Conservation (phyloP, 92 coral and sea anemone species). For the Palythoa heliodiscus region DNA sequence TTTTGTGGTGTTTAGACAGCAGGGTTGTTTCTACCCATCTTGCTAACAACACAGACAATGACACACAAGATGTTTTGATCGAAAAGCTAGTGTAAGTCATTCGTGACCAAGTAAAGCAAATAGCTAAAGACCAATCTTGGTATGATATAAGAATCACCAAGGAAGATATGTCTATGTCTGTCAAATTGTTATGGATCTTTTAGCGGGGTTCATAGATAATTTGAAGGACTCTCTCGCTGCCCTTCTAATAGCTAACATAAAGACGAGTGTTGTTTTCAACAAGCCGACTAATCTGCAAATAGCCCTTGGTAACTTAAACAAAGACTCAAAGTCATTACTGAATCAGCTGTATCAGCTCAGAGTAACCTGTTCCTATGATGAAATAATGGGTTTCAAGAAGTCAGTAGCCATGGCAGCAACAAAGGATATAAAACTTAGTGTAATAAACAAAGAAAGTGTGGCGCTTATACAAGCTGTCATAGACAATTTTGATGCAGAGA, state of each 20-base stretch:
- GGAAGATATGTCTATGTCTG: conserved; percentile 47
- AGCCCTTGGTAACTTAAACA: conserved; percentile 54
- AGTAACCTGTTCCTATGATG: conserved; percentile 74
- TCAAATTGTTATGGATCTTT: conserved; percentile 58
- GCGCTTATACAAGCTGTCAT: conserved; percentile 67
- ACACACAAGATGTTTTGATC: background rate
- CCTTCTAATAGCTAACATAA: conserved; percentile 58
- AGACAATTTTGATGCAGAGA: conserved; percentile 69
- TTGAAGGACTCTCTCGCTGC: conserved; percentile 64
- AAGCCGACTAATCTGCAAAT: conserved; percentile 59
- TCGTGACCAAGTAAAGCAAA: conserved; percentile 47
- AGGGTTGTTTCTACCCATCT: conserved; percentile 52
- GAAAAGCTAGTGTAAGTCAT: conserved; percentile 41
- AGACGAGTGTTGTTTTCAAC: conserved; percentile 54
- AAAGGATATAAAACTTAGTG: conserved; percentile 47
- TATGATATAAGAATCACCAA: conserved; percentile 62
- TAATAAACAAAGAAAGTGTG: conserved; percentile 41
- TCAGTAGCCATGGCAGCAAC: conserved; percentile 70
- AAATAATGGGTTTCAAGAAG: conserved; percentile 57
- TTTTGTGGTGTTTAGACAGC: conserved; percentile 47
- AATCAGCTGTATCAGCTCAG: conserved; percentile 55
- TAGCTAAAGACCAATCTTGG: conserved; percentile 30
- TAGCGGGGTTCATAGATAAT: conserved; percentile 51
- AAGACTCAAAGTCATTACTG: conserved; percentile 49
- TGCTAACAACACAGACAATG: conserved; percentile 51